These are phyloP conservation scores for Trogon melanurus DNA, from an alignment of 2,113 vertebrate species.

Conservation along the genomic window DNA sequence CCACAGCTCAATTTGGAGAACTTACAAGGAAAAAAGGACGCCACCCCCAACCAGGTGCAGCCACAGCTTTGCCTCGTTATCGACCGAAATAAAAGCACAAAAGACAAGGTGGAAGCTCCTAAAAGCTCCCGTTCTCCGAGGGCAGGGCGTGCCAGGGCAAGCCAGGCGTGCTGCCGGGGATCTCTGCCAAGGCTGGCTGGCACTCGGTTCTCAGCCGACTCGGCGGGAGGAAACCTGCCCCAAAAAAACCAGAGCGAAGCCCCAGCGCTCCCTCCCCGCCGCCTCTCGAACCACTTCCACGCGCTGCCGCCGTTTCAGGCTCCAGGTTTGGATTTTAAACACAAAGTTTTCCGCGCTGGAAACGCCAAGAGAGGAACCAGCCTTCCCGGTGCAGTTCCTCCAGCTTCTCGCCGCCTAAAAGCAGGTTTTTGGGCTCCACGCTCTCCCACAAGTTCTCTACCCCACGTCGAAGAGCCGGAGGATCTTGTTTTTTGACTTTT, in stretches of 20 bases:
- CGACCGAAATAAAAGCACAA: not conserved
- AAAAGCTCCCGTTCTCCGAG: not conserved
- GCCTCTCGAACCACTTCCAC: not conserved
- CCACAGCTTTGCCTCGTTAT: not conserved
- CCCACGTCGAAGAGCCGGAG: fast-evolving
- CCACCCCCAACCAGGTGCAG: no score
- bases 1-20: not conserved
- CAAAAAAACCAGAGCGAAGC: not conserved
- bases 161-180: not conserved
- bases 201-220: not conserved
- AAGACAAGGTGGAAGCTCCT: not conserved
- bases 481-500: not conserved
- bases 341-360: not conserved
- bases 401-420: not conserved
- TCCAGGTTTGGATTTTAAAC: not conserved
- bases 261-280: fast-evolving
- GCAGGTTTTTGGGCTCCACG: not conserved
- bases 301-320: not conserved
- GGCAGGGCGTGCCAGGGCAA: not conserved
- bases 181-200: not conserved
- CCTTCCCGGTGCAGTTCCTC: not conserved
- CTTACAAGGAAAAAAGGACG: not conserved
- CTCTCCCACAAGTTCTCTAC: not conserved
- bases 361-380: not conserved
- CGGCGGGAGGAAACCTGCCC: fast-evolving